These are phyloP conservation scores for Glareola pratincola DNA, from an alignment of 2,113 vertebrate species.

Conservation along the genomic window DNA sequence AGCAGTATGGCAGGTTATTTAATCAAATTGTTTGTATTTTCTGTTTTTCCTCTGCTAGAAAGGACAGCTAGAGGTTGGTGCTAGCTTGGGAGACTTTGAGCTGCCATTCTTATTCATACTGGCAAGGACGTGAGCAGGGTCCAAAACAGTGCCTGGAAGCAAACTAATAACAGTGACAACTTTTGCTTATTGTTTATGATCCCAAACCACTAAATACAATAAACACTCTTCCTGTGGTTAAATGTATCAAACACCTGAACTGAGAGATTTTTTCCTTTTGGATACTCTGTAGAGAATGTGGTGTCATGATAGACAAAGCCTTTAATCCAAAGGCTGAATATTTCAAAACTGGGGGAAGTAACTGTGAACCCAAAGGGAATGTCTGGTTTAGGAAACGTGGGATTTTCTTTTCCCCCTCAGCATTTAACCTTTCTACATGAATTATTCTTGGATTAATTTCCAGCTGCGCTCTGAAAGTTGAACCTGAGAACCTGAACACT, in stretches of 20 bases:
- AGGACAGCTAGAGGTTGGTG: neutral
- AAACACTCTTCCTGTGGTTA: neutral
- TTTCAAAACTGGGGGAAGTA: neutral
- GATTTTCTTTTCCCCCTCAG: fast-evolving
- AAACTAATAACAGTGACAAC: neutral
- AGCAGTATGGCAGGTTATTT: neutral
- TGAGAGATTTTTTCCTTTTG: neutral
- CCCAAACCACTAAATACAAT: neutral
- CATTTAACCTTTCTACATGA: neutral
- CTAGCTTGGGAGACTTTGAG: neutral
- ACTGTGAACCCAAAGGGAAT: neutral
- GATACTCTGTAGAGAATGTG: neutral
- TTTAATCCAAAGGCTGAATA: neutral
- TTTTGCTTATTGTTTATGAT: neutral
- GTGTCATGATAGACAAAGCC: neutral
- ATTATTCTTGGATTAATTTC: neutral
- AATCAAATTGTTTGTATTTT: neutral
- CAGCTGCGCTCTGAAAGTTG: neutral
- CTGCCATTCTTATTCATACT: neutral
- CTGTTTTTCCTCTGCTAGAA: neutral
- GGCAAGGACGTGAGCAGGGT: neutral
- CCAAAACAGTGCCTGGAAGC: neutral
- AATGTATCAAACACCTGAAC: neutral
- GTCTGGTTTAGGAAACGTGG: neutral
- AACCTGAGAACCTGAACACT: neutral